These are phyloP conservation scores for Ctenosaura bakeri DNA, from an alignment of 2,797 vertebrate genomes.

Conservation along the genomic window DNA sequence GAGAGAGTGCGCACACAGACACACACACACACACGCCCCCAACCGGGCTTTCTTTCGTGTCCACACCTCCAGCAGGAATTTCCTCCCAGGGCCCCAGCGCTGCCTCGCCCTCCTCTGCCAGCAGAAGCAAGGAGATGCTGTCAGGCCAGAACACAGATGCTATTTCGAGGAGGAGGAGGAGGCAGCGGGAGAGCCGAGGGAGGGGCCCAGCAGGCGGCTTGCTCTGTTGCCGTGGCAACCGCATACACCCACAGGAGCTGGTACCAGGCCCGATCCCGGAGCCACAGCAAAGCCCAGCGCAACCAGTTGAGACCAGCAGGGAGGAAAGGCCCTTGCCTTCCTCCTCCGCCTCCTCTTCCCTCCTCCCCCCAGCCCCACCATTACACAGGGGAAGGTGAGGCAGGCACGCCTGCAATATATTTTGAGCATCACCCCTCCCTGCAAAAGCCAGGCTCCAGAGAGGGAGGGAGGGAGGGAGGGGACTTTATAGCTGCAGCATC, in stretches of 20 bases:
- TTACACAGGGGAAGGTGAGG: too few species aligned
- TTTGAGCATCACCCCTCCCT: too few species aligned
- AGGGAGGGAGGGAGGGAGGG: neutral
- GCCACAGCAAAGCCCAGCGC: neutral
- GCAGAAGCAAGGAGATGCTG: neutral
- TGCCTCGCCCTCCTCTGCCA: constrained; percentile 16
- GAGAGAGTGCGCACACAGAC: neutral
- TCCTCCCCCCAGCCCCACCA: too few species aligned
- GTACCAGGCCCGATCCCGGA: neutral
- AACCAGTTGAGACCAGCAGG: neutral
- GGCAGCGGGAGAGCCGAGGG: neutral
- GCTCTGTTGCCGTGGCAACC: neutral
- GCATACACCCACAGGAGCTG: neutral
- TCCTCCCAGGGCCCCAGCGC: constrained; percentile 39
- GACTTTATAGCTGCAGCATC: neutral
- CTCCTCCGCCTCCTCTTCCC: neutral
- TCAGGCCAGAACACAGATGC: neutral
- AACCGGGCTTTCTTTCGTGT: neutral
- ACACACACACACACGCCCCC: neutral
- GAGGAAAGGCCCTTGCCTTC: neutral
- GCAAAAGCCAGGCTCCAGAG: too few species aligned
- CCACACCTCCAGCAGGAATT: constrained; percentile 47
- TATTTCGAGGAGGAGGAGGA: neutral
- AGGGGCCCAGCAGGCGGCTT: neutral
- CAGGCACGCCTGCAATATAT: too few species aligned